phyloP scores from a whole-genome alignment of 2,113 vertebrate genomes.

The Xenopus laevis region DNA sequence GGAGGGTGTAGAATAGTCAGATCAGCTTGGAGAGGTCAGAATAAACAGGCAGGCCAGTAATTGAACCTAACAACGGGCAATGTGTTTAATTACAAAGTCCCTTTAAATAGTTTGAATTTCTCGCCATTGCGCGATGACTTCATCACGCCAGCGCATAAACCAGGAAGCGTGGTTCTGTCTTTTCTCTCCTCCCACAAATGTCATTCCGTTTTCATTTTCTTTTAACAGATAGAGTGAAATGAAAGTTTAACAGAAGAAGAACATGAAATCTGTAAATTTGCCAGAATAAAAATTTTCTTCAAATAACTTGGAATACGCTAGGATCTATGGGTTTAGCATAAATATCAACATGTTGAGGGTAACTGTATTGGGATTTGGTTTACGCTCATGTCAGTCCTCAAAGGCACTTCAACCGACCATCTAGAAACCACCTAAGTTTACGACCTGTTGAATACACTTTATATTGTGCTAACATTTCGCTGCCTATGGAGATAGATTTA shows the following conservation, averaged over 20 bases:
- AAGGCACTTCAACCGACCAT: not conserved
- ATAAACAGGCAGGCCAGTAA: no score
- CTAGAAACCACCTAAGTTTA: slow-evolving; percentile 14
- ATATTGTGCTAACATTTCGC: slow-evolving; percentile 26
- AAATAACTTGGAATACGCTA: not conserved
- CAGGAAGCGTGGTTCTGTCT: no score
- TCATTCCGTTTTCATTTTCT: not conserved
- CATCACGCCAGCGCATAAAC: no score
- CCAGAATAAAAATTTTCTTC: not conserved
- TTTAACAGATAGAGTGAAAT: not conserved
- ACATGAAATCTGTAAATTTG: not conserved
- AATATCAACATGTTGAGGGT: slow-evolving; percentile 2
- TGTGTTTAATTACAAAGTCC: no score
- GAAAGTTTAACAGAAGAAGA: not conserved
- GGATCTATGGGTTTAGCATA: not conserved
- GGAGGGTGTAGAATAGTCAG: no score
- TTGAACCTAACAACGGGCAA: no score
- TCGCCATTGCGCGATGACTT: no score
- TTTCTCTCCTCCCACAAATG: no score
- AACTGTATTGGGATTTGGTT: slow-evolving; percentile 11
- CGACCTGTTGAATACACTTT: slow-evolving; percentile 27
- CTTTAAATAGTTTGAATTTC: no score
- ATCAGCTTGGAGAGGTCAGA: no score
- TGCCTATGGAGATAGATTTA: slow-evolving; percentile 35
- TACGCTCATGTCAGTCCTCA: not conserved